Evolutionary conservation across 2,797 vertebrate genomes (phyloP).

Genomic region (Notolabrus celidotus): DNA sequence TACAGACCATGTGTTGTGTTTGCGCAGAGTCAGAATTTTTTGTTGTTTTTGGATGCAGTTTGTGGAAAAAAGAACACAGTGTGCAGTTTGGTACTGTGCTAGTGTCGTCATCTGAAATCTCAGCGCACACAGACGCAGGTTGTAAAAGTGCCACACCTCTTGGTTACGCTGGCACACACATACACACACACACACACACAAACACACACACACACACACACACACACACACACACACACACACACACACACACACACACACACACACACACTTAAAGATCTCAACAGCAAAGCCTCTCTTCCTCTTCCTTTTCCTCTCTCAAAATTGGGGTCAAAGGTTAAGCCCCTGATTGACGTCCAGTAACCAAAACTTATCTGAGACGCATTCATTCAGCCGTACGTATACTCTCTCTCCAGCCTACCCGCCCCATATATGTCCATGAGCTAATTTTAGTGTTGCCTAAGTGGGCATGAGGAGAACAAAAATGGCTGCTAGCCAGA

Average conservation of each 20-base stretch:
- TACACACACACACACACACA: neutral
- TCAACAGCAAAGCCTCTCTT: too few species aligned
- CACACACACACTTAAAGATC: neutral
- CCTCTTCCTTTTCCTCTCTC: neutral
- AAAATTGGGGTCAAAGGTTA: conserved; percentile 18
- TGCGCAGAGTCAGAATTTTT: conserved; percentile 7
- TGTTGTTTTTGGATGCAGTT: neutral
- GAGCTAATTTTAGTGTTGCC: conserved; percentile 73
- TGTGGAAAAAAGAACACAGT: conserved; percentile 48
- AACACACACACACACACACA: neutral
- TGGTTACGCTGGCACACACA: conserved; percentile 4
- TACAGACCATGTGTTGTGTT: conserved; percentile 55
- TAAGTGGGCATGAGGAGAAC: conserved; percentile 53
- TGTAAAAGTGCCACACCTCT: conserved; percentile 32
- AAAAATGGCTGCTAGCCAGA: conserved; percentile 52
- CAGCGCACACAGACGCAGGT: conserved; percentile 17
- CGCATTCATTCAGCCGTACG: conserved; percentile 46
- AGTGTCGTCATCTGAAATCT: conserved; percentile 33
- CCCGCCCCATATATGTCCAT: conserved; percentile 65
- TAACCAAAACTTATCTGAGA: conserved; percentile 12
- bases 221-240: neutral
- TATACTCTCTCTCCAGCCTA: conserved; percentile 11
- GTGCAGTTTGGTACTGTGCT: conserved; percentile 39
- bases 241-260: neutral
- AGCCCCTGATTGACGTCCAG: neutral